Percentiles rank a stretch among this genome's conserved stretches.
Evolutionary conservation across 2,888 invertebrate genomes (phyloP).

Genomic region (Archips crataeganus): DNA sequence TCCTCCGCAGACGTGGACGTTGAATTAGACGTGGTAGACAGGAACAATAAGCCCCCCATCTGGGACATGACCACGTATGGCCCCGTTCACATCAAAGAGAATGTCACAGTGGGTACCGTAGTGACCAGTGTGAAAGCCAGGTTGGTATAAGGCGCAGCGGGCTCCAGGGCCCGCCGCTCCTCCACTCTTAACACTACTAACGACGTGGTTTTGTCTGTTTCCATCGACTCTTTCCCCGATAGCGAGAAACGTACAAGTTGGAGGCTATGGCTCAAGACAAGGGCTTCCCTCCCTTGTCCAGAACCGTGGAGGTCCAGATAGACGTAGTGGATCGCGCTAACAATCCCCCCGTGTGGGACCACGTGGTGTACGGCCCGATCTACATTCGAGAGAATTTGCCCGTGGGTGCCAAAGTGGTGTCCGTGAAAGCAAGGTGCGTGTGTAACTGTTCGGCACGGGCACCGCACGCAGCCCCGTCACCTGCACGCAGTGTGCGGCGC

Average conservation of each 20-base stretch:
- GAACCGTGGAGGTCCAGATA: conserved; percentile 99
- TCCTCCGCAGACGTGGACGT: conserved; percentile 98
- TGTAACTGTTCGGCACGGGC: conserved; percentile 84
- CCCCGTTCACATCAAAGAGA: conserved; percentile 99
- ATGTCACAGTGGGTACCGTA: conserved; percentile 99
- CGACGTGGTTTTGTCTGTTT: conserved; percentile 89
- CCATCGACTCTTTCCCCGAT: conserved; percentile 87
- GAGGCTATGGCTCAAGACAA: conserved; percentile 99
- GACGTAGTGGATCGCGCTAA: conserved; percentile 99
- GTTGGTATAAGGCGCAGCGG: conserved; percentile 92
- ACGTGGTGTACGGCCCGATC: conserved; percentile 98
- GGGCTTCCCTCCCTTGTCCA: conserved; percentile 97
- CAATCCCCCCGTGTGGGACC: conserved; percentile 99
- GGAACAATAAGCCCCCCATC: conserved; percentile 99
- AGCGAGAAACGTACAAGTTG: conserved; percentile 99
- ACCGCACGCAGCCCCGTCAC: conserved; percentile 87
- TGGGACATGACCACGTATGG: conserved; percentile 98
- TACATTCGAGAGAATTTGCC: conserved; percentile 99
- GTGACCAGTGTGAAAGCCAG: conserved; percentile 99
- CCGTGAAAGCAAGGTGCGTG: conserved; percentile 99
- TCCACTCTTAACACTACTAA: conserved; percentile 87
- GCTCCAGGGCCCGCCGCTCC: conserved; percentile 80
- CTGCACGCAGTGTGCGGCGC: conserved; percentile 76
- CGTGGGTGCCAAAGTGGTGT: conserved; percentile 98
- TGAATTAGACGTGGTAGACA: conserved; percentile 99